phyloP scores from a whole-genome alignment of 2,797 vertebrate genomes.

The Jordanella pulchra region DNA sequence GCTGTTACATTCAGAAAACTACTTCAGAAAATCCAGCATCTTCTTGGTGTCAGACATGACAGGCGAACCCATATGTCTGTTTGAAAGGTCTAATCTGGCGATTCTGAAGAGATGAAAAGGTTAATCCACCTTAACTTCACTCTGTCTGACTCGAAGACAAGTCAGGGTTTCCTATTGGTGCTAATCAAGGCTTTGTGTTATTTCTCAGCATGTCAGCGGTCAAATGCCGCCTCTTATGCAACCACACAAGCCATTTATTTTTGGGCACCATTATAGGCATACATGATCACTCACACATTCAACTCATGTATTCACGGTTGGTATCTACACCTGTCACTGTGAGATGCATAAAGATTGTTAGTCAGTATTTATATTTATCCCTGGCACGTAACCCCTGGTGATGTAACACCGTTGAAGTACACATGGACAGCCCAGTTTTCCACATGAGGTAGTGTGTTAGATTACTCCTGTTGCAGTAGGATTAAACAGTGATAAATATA shows the following conservation, averaged over 20 bases:
- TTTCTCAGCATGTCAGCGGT: slow-evolving; percentile 49
- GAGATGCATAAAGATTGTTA: slow-evolving; percentile 19
- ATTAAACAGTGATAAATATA: not conserved
- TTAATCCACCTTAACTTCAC: slow-evolving; percentile 58
- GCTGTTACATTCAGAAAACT: slow-evolving; percentile 2
- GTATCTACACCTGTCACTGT: slow-evolving; percentile 46
- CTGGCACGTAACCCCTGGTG: slow-evolving; percentile 38
- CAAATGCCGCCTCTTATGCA: slow-evolving; percentile 46
- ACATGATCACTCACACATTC: slow-evolving; percentile 13
- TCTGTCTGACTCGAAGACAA: slow-evolving; percentile 9
- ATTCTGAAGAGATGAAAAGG: slow-evolving; percentile 54
- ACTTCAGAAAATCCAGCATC: slow-evolving; percentile 10
- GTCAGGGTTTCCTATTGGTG: slow-evolving; percentile 34
- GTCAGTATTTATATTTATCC: slow-evolving; percentile 28
- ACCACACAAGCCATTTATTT: slow-evolving; percentile 38
- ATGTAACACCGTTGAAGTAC: slow-evolving; percentile 24
- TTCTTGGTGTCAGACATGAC: slow-evolving; percentile 16
- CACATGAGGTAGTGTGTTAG: slow-evolving; percentile 12
- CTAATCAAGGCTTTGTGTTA: slow-evolving; percentile 25
- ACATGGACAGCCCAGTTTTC: not conserved
- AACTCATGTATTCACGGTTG: slow-evolving; percentile 36
- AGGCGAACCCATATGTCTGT: slow-evolving; percentile 26
- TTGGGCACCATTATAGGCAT: slow-evolving; percentile 38
- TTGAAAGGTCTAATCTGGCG: slow-evolving; percentile 46
- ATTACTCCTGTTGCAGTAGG: slow-evolving; percentile 13